Evolutionary conservation across 2,113 vertebrate species (phyloP).

Genomic region (Patagioenas fasciata): DNA sequence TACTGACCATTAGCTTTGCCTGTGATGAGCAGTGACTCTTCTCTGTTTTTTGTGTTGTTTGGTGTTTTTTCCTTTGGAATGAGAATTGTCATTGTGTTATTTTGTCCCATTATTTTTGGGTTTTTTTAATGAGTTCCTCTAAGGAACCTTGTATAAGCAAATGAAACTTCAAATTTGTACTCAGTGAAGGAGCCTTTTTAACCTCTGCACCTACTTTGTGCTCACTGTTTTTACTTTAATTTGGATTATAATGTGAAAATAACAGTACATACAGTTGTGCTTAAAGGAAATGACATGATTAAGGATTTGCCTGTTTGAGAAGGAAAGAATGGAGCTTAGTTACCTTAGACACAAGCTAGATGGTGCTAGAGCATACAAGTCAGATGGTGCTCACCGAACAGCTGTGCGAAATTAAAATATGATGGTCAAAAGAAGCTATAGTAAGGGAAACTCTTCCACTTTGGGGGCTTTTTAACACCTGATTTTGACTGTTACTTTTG

Average conservation of each 20-base stretch:
- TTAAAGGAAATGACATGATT: background rate
- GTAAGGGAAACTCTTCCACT: background rate
- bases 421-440: background rate
- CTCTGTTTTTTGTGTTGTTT: background rate
- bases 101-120: background rate
- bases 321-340: background rate
- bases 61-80: background rate
- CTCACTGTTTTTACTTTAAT: background rate
- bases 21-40: background rate
- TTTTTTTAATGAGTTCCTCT: background rate
- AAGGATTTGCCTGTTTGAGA: background rate
- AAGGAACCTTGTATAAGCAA: background rate
- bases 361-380: conserved; percentile 37
- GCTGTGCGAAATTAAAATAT: background rate
- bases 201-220: background rate
- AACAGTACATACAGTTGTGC: background rate
- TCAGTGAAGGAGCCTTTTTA: background rate
- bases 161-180: background rate
- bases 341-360: conserved; percentile 47
- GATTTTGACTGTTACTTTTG: background rate
- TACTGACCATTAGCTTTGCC: background rate
- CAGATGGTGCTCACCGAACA: background rate
- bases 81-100: background rate
- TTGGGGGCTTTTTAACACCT: background rate
- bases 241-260: background rate